Evolutionary conservation across 2,113 vertebrate genomes (phyloP).

Genomic region (Apus apus): DNA sequence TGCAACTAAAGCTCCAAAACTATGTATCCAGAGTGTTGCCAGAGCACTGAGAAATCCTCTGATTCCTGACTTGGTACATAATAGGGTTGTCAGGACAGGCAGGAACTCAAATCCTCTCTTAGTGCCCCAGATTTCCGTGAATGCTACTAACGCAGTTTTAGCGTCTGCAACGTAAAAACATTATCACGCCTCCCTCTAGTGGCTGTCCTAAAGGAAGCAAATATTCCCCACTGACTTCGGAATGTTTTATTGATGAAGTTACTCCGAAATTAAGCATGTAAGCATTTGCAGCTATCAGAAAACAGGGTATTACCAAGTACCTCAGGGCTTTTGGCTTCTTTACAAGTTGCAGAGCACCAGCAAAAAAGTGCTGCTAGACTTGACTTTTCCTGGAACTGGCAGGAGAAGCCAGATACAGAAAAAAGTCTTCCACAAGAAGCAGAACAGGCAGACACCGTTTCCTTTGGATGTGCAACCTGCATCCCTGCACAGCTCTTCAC

Average conservation of each 20-base stretch:
- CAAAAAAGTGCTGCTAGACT: background rate
- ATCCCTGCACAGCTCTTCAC: background rate
- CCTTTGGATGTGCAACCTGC: background rate
- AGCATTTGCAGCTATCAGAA: background rate
- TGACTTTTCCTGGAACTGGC: background rate
- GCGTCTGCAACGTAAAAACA: background rate
- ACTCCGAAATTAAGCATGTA: background rate
- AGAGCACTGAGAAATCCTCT: background rate
- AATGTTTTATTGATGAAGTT: background rate
- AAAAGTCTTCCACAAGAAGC: background rate
- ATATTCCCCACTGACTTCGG: fast-evolving
- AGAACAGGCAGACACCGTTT: fast-evolving
- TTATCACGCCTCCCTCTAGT: slow-evolving; percentile 46
- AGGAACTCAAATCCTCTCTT: background rate
- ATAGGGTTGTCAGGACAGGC: background rate
- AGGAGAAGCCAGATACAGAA: background rate
- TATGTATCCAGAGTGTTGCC: background rate
- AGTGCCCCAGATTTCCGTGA: background rate
- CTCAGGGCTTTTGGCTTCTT: background rate
- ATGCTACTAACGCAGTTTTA: background rate
- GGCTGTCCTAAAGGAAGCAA: background rate
- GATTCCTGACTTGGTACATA: background rate
- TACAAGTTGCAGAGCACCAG: background rate
- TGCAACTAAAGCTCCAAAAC: background rate
- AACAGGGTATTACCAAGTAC: background rate